Conservation (phyloP, 2,797 vertebrate genomes). For the Cottoperca gobio region DNA sequence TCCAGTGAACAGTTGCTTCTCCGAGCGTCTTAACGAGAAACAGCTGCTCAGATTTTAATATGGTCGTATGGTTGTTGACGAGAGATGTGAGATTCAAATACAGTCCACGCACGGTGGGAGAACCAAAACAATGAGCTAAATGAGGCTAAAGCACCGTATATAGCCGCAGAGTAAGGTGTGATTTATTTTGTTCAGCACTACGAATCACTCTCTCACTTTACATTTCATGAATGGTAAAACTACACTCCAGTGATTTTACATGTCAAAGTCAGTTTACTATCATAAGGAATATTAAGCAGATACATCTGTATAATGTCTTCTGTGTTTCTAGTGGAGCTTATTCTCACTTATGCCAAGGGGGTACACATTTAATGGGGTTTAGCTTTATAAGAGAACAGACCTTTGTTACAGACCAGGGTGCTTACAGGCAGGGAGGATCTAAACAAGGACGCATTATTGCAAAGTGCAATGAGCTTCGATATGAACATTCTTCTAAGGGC, state of each 20-base stretch:
- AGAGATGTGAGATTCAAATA: neutral
- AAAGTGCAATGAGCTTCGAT: neutral
- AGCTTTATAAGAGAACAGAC: neutral
- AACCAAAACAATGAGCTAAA: neutral
- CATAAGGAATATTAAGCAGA: neutral
- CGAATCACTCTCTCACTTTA: neutral
- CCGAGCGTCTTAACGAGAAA: too few relatives aligned
- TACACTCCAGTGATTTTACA: neutral
- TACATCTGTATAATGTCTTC: neutral
- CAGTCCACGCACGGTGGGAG: neutral
- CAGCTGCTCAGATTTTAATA: neutral
- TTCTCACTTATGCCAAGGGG: neutral
- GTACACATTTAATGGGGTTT: neutral
- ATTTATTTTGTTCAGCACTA: neutral
- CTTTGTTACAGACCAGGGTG: neutral
- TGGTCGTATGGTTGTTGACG: neutral
- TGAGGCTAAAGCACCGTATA: neutral
- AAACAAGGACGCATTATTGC: neutral
- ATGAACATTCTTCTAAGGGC: neutral
- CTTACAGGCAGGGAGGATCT: neutral
- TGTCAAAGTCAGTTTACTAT: constrained; percentile 9
- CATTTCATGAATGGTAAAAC: neutral
- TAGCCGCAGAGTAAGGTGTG: neutral
- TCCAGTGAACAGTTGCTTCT: too few relatives aligned
- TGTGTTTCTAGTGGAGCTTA: neutral